A percentile compares a stretch with the other conserved stretches of the same genome.
phyloP scores from a whole-genome alignment of 1,140 invertebrate genomes.

The Bradysia coprophila region DNA sequence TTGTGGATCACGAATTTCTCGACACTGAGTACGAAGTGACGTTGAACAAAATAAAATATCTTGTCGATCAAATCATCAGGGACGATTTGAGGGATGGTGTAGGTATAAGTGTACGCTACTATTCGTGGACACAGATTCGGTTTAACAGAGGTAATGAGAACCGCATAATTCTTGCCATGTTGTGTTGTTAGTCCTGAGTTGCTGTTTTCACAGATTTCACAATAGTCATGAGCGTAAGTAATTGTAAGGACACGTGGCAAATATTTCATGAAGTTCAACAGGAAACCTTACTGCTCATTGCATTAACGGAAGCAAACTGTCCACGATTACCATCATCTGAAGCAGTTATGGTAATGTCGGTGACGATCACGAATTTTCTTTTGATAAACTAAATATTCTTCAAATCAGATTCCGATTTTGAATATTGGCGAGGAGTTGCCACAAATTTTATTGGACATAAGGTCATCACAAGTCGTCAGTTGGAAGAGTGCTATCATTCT shows the following conservation, averaged over 20 bases:
- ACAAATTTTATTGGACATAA: slow-evolving; percentile 52
- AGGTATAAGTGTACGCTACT: slow-evolving; percentile 39
- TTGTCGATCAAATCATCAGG: slow-evolving; percentile 33
- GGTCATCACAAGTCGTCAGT: slow-evolving; percentile 33
- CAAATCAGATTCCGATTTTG: slow-evolving; percentile 40
- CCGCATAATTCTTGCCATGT: too few species aligned
- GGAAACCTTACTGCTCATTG: slow-evolving; percentile 44
- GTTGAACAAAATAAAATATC: slow-evolving; percentile 33
- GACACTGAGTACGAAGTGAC: slow-evolving; percentile 32
- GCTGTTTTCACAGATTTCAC: slow-evolving; percentile 41
- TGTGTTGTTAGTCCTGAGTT: too few species aligned
- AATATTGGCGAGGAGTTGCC: slow-evolving; percentile 44
- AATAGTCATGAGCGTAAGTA: slow-evolving; percentile 45
- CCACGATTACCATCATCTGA: slow-evolving; percentile 39
- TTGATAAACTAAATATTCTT: neutral
- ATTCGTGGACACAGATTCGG: slow-evolving; percentile 38
- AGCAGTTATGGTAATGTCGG: slow-evolving; percentile 34
- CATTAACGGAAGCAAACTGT: slow-evolving; percentile 46
- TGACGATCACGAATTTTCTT: neutral
- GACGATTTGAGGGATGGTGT: slow-evolving; percentile 35
- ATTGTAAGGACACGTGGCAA: slow-evolving; percentile 47
- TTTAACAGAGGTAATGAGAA: slow-evolving; percentile 42
- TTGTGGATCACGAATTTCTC: slow-evolving; percentile 38
- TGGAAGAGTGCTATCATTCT: slow-evolving; percentile 52
- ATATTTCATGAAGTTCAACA: slow-evolving; percentile 34